phyloP scores from a whole-genome alignment of 2,888 invertebrate genomes.

The Hoplodrina blanda region DNA sequence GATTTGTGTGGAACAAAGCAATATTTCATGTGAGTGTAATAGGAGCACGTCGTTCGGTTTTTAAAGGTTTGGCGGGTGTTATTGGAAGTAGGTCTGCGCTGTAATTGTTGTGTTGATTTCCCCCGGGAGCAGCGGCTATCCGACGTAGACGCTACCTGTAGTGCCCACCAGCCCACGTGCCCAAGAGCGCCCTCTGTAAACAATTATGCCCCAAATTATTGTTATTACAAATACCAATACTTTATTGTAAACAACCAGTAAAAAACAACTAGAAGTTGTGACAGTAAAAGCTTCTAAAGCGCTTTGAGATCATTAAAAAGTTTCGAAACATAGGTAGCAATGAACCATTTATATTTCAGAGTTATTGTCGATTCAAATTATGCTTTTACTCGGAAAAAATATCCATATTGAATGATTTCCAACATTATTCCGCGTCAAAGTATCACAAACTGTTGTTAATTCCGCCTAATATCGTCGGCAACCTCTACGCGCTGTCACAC shows the following conservation, averaged over 20 bases:
- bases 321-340: background rate
- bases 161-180: constrained; percentile 56
- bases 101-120: constrained; percentile 90
- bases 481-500: constrained; percentile 86
- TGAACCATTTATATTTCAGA: constrained; percentile 4
- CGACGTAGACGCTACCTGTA: constrained; percentile 74
- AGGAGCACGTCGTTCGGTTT: constrained; percentile 73
- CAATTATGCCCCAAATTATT: constrained; percentile 62
- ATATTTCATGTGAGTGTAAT: constrained; percentile 64
- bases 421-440: constrained; percentile 85
- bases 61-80: constrained; percentile 82
- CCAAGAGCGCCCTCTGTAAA: constrained; percentile 70
- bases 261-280: background rate
- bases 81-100: constrained; percentile 86
- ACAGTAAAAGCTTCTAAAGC: constrained; percentile 8
- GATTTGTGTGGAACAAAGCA: constrained; percentile 59
- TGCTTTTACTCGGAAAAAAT: constrained; percentile 60
- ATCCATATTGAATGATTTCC: constrained; percentile 75
- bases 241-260: background rate
- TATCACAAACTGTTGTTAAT: constrained; percentile 88
- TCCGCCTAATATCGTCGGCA: constrained; percentile 86
- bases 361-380: constrained; percentile 24
- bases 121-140: constrained; percentile 80
- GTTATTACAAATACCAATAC: constrained; percentile 25
- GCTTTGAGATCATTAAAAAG: background rate